phyloP scores from a whole-genome alignment of 2,113 vertebrate species.

The Tursiops truncatus region DNA sequence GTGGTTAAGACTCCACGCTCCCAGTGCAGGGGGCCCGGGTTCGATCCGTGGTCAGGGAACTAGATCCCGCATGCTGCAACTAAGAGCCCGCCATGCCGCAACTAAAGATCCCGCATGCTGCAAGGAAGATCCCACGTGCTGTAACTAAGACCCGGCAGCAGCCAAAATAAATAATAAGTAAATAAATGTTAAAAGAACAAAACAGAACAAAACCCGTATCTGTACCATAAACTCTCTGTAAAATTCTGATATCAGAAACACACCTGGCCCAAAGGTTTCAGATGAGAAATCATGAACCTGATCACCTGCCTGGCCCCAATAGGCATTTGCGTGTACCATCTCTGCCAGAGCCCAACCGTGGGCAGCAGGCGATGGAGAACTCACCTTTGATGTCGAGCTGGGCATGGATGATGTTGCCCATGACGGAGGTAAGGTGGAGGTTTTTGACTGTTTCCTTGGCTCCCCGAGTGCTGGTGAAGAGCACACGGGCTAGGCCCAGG shows the following conservation, averaged over 20 bases:
- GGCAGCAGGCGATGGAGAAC: not conserved
- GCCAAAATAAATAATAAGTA: too few relatives aligned
- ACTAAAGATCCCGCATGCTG: too few relatives aligned
- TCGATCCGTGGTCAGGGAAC: too few relatives aligned
- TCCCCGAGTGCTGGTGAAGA: conserved; percentile 92
- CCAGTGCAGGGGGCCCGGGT: too few relatives aligned
- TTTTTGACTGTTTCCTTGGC: conserved; percentile 94
- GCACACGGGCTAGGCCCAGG: conserved; percentile 92
- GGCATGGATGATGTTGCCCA: conserved; percentile 95
- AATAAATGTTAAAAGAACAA: too few relatives aligned
- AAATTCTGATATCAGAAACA: conserved; percentile 23
- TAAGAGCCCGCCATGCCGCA: too few relatives aligned
- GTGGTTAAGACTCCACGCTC: too few relatives aligned
- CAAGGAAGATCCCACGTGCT: too few relatives aligned
- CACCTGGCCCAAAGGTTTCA: not conserved
- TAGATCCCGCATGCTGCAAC: too few relatives aligned
- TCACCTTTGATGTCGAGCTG: conserved; percentile 95
- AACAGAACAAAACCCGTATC: not conserved
- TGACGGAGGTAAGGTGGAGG: conserved; percentile 95
- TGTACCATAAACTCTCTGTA: not conserved
- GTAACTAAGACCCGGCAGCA: too few relatives aligned
- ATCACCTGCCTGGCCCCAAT: not conserved
- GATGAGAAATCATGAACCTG: not conserved
- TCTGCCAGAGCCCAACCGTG: not conserved
- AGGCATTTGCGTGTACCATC: not conserved